A percentile compares a stretch with the other conserved stretches of the same genome.
These are phyloP conservation scores for Anseranas semipalmata DNA, from an alignment of 2,113 vertebrate species.

Conservation along the genomic window DNA sequence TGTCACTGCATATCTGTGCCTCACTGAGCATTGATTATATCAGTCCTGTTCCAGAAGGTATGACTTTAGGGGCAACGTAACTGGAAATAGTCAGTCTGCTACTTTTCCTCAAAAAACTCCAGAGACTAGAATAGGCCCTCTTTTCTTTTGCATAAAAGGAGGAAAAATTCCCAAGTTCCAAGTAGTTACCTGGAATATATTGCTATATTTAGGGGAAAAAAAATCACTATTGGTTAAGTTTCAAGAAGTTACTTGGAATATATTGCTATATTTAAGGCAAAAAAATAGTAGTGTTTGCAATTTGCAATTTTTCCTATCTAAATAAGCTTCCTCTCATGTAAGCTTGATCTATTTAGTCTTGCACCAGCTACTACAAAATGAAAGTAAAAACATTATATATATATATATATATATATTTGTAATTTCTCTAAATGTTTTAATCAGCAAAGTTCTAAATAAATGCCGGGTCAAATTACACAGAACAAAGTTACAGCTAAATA, in stretches of 20 bases:
- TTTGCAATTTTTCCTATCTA: background rate
- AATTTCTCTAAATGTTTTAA: background rate
- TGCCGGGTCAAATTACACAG: background rate
- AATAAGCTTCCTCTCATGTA: background rate
- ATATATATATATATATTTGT: no score
- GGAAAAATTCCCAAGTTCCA: background rate
- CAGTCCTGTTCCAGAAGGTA: background rate
- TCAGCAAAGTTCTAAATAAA: background rate
- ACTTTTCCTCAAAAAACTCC: background rate
- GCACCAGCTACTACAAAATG: background rate
- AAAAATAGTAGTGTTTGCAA: background rate
- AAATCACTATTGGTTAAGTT: background rate
- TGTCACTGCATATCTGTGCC: background rate
- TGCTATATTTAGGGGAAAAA: rapidly evolving
- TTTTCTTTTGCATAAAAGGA: background rate
- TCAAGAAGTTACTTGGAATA: background rate
- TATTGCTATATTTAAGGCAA: rapidly evolving
- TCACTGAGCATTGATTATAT: background rate
- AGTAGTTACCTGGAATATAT: background rate
- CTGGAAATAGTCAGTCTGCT: background rate
- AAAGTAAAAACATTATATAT: no score
- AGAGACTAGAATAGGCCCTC: background rate
- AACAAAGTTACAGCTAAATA: background rate
- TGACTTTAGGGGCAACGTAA: background rate
- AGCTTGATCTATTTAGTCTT: background rate